A percentile compares a stretch with the other conserved stretches of the same genome.
These are phyloP conservation scores for Ochlodes sylvanus DNA, from an alignment of 2,888 invertebrate genomes.

Conservation along the genomic window DNA sequence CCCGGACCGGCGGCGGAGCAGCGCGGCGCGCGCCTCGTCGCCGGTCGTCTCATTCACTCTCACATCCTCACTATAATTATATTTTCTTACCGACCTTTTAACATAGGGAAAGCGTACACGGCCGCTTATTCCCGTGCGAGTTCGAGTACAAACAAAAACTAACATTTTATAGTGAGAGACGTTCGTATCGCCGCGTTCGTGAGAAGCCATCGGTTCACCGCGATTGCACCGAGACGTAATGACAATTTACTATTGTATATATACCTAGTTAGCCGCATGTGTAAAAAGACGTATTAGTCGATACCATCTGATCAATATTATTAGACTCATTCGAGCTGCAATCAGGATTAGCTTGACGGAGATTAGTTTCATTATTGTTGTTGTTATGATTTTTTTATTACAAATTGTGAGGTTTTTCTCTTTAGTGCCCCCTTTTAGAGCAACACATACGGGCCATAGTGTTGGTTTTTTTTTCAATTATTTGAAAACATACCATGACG, in stretches of 20 bases:
- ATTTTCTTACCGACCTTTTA: slow-evolving; percentile 84
- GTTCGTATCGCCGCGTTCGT: slow-evolving; percentile 79
- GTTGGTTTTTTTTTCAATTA: slow-evolving; percentile 10
- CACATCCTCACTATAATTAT: slow-evolving; percentile 84
- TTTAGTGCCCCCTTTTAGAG: slow-evolving; percentile 71
- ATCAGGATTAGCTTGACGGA: slow-evolving; percentile 76
- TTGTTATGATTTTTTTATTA: slow-evolving; percentile 73
- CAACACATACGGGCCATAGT: slow-evolving; percentile 62
- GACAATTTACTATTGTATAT: slow-evolving; percentile 77
- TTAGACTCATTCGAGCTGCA: slow-evolving; percentile 81
- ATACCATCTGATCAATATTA: slow-evolving; percentile 82
- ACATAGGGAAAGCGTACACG: slow-evolving; percentile 81
- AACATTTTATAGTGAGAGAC: slow-evolving; percentile 76
- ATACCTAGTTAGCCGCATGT: slow-evolving; percentile 82
- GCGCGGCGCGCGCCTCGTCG: slow-evolving; percentile 63
- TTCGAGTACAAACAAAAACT: slow-evolving; percentile 73
- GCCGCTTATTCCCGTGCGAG: slow-evolving; percentile 80
- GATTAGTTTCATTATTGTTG: slow-evolving; percentile 79
- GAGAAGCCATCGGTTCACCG: slow-evolving; percentile 84
- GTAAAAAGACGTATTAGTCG: slow-evolving; percentile 72
- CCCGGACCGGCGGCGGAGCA: slow-evolving; percentile 70
- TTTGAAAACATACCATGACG: background rate
- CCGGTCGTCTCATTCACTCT: slow-evolving; percentile 79
- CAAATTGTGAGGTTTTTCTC: slow-evolving; percentile 68
- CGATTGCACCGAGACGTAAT: slow-evolving; percentile 76